These are phyloP conservation scores for Liparis tanakae DNA, from an alignment of 2,797 vertebrate genomes.

Conservation along the genomic window DNA sequence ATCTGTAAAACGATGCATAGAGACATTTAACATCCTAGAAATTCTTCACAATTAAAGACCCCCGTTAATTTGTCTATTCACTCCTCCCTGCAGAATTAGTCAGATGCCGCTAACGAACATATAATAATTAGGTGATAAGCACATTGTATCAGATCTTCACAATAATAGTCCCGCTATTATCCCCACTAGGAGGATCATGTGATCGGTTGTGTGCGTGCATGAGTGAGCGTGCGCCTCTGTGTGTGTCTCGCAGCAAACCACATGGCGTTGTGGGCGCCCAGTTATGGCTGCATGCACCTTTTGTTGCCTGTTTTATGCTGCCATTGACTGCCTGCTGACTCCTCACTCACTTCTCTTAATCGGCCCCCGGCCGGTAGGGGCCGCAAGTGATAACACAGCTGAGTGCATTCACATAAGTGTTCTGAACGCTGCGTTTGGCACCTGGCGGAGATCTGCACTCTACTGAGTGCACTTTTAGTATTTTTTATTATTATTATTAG, in stretches of 20 bases:
- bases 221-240: not conserved
- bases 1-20: not conserved
- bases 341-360: not conserved
- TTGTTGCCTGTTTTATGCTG: not conserved
- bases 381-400: not conserved
- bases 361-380: not conserved
- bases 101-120: not conserved
- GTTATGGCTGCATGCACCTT: not conserved
- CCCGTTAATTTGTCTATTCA: not conserved
- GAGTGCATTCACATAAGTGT: too few relatives aligned
- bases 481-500: not conserved
- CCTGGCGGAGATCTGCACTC: not conserved
- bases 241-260: not conserved
- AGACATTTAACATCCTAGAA: not conserved
- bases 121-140: not conserved
- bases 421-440: not conserved
- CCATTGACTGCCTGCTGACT: constrained; percentile 2
- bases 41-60: not conserved
- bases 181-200: not conserved
- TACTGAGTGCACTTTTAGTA: not conserved
- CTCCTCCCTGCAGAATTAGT: not conserved
- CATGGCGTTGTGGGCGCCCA: not conserved
- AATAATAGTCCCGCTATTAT: not conserved
- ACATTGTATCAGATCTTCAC: not conserved
- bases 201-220: not conserved